Conservation (phyloP, 2,113 vertebrate species). For the Lamprotornis superbus region DNA sequence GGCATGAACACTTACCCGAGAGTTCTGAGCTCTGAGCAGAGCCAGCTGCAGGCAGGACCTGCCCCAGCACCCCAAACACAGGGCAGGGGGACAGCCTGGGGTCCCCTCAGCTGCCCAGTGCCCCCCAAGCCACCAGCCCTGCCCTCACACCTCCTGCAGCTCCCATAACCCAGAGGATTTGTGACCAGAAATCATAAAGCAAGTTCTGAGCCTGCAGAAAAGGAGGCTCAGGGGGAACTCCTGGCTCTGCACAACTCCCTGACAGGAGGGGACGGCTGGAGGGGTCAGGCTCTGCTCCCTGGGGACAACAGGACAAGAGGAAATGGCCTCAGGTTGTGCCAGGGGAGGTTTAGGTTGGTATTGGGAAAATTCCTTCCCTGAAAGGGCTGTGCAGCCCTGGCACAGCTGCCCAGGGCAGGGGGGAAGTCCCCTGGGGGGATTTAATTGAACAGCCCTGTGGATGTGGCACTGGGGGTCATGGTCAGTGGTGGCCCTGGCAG, state of each 20-base stretch:
- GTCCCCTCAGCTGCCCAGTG: not conserved
- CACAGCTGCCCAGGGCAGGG: not conserved
- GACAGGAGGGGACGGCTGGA: not conserved
- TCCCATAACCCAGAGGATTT: too few relatives aligned
- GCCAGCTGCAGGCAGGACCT: not conserved
- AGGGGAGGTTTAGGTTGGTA: not conserved
- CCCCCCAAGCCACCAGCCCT: not conserved
- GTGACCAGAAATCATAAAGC: accelerated
- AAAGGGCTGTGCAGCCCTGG: not conserved
- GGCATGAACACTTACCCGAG: not conserved
- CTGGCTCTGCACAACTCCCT: not conserved
- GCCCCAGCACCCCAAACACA: not conserved
- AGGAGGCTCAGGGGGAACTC: not conserved
- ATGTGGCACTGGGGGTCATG: not conserved
- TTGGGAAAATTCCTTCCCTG: not conserved
- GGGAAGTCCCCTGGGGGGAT: not conserved
- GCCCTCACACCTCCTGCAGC: not conserved
- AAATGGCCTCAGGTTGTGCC: not conserved
- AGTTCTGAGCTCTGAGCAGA: not conserved
- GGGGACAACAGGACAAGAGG: not conserved
- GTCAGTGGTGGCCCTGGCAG: not conserved
- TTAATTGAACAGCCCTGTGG: too few relatives aligned
- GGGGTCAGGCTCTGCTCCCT: not conserved
- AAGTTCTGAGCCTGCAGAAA: accelerated
- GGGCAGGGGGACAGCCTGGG: not conserved